Evolutionary conservation across 2,888 invertebrate species (phyloP), one percentile per base, ranked within the genome.

Genomic region (Maniola hyperantus): DNA sequence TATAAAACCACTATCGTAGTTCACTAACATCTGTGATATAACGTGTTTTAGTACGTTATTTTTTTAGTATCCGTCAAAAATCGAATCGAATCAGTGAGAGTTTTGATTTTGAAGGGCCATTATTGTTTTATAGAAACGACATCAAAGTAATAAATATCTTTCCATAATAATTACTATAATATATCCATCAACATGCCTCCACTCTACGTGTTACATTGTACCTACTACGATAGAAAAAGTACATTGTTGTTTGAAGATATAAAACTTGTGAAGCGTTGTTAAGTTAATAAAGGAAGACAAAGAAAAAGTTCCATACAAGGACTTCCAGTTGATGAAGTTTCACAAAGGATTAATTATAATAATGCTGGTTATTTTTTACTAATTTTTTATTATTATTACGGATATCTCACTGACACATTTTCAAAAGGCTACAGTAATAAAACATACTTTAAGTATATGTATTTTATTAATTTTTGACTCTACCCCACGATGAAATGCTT

Each of bases 251-350:
- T 50, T 53, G 42, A 26, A 20, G 18, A 15, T n/a, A 26, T n/a
- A 53, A 42, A 61, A 39, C 26, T 62, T 42, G 39, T 62, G 26
- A 13, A 42, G 53, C 39, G 26, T 39, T 39, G 8, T 42, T 39
- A 53, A 62, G 62, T 62, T 62, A 62, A 53, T 62, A 53, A 20
- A 62, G 53, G 53, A 53, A 51, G 62, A 62, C 62, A 62, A 62
- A 62, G 62, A 62, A 62, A 53, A 53, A 53, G 26, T 62, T 51
- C 39, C 26, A 8, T 11, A 33, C 36, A 53, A 62, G 53, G 53
- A 53, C 62, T 62, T 53, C 39, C 15, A 53, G 62, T 62, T 62
- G 42, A 53, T 53, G 42, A 53, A 53, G 62, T 51, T 62, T 39
- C 26, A 62, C 42, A 62, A 62, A 62, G 62, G 26, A 53, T 62